phyloP scores from a whole-genome alignment of 2,888 invertebrate species.

The Dasypogon diadema region DNA sequence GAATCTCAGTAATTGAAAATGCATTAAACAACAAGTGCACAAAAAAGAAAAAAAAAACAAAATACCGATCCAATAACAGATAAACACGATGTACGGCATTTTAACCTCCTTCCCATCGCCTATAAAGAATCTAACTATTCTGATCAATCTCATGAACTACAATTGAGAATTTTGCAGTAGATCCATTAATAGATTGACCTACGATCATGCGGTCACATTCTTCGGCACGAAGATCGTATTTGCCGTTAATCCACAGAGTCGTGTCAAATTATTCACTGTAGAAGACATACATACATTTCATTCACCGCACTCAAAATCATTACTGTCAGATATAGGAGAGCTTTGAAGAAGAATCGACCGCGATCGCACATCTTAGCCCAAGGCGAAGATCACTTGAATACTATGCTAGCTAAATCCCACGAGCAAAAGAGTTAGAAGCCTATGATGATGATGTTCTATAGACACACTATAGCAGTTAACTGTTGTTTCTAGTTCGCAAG shows the following conservation, averaged over 20 bases:
- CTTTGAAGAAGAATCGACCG: neutral
- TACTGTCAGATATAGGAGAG: neutral
- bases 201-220: slow-evolving; percentile 26
- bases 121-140: too few relatives aligned
- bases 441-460: neutral
- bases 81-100: too few relatives aligned
- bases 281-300: neutral
- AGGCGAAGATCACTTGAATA: neutral
- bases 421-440: neutral
- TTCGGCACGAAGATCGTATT: neutral
- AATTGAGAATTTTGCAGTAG: neutral
- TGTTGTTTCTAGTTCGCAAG: slow-evolving; percentile 22
- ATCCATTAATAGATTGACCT: slow-evolving; percentile 14
- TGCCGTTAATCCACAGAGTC: slow-evolving; percentile 27
- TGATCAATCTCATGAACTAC: neutral
- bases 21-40: too few relatives aligned
- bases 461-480: neutral
- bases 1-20: too few relatives aligned
- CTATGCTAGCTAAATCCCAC: neutral
- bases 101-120: too few relatives aligned
- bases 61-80: too few relatives aligned
- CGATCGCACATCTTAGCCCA: slow-evolving; percentile 1
- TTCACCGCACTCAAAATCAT: neutral
- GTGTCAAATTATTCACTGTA: slow-evolving; percentile 18
- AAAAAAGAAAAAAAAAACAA: too few relatives aligned